Base-by-base conservation (phyloP, 2,113 vertebrate genomes). In the Poeciliopsis turrubarensis region DNA sequence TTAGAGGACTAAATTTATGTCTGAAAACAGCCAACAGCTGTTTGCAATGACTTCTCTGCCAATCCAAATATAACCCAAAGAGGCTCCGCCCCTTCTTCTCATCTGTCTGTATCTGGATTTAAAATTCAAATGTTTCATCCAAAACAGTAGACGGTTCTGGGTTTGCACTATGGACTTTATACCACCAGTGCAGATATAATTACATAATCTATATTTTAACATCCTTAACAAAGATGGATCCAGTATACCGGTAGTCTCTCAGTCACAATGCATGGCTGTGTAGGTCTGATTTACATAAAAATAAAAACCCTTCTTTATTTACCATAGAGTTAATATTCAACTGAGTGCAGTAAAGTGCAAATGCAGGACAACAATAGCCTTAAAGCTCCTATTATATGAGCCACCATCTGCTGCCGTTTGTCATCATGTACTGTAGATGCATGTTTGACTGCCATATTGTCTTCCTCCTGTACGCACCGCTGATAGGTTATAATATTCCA, bases 361-460 rank as follows among this genome's bases (percentile, higher is more conserved):
- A 83, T 60, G 73, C 60, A n/a, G 70, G 76, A 78, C 60, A 82
- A 92, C 91, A 93, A 91, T 75, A 86, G 82, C 63, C 85, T 90
- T 86, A 77, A 87, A 86, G 71, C 80, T 79, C 47, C 70, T 76
- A 84, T 84, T 82, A 87, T 81, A 92, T 70, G 83, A 93, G 77
- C 79, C 86, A 30, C 87, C 91, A 92, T 84, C 91, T 90, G 92
- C 86, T 86, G 79, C 72, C 76, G 27, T 39, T 57, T 79, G 77
- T 88, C 83, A 85, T 74, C 72, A 75, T 31, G 47, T 61, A 51
- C 61, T 62, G 41, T 77, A 76, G 75, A 80, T 79, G 69, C 27
- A 34, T 77, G 68, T 78, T 31, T 65, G 77, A 0, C 54, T 68
- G 79, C 57, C 69, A 29, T 62, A 27, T 60, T 67, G 77, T 44